A percentile compares a stretch with the other conserved stretches of the same genome.
phyloP scores from a whole-genome alignment of 2,888 invertebrate species.

The Metellina segmentata region DNA sequence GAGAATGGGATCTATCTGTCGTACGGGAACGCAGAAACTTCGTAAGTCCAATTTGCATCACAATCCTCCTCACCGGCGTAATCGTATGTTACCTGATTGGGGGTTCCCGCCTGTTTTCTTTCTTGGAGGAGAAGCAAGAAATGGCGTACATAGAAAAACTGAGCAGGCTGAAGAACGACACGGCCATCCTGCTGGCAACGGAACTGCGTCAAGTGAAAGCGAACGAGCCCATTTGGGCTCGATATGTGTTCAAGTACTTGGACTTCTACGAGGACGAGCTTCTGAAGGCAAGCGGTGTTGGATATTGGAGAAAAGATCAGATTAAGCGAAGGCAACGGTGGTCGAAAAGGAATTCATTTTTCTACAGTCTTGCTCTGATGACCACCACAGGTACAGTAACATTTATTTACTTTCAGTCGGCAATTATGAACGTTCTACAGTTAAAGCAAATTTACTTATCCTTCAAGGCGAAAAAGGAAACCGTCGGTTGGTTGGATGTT shows the following conservation, averaged over 20 bases:
- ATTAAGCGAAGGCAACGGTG: conserved; percentile 31
- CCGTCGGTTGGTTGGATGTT: too few relatives aligned
- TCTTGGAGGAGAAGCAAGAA: conserved; percentile 55
- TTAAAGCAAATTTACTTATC: too few relatives aligned
- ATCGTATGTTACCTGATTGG: conserved; percentile 8
- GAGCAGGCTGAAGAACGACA: conserved; percentile 69
- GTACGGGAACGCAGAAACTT: not conserved
- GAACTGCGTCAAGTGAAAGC: conserved; percentile 79
- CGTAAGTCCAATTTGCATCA: not conserved
- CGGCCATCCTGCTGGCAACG: conserved; percentile 78
- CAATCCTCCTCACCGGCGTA: not conserved
- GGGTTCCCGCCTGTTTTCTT: conserved; percentile 48
- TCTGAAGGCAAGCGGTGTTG: conserved; percentile 49
- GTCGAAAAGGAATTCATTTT: conserved; percentile 32
- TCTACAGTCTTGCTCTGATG: conserved; percentile 68
- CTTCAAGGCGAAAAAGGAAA: too few relatives aligned
- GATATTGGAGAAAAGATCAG: conserved; percentile 45
- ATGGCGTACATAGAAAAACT: conserved; percentile 32
- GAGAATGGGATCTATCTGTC: too few relatives aligned
- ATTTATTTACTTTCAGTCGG: too few relatives aligned
- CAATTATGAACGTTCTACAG: too few relatives aligned
- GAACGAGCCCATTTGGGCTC: conserved; percentile 78
- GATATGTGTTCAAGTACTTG: conserved; percentile 59
- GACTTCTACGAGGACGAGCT: conserved; percentile 62
- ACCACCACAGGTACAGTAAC: conserved; percentile 53